Evolutionary conservation across 2,113 vertebrate species (phyloP).

Genomic region (Trematocara macrostoma): DNA sequence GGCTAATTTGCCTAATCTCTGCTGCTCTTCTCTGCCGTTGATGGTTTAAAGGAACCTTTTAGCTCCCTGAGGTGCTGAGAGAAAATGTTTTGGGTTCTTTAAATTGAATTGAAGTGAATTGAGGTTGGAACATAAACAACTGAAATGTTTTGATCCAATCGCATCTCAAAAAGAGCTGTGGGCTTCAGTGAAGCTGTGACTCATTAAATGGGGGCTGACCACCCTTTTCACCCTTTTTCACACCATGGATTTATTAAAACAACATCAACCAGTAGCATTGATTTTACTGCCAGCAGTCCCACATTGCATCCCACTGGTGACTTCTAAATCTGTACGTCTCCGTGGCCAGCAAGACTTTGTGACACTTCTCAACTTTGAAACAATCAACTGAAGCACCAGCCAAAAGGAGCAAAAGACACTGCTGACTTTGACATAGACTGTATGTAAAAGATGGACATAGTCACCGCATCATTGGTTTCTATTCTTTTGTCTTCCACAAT

Average conservation of each 20-base stretch:
- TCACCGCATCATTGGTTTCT: neutral
- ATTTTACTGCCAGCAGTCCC: neutral
- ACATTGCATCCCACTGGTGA: neutral
- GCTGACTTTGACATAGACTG: neutral
- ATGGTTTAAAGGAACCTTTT: neutral
- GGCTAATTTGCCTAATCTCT: neutral
- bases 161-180: neutral
- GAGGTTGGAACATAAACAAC: neutral
- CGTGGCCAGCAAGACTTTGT: neutral
- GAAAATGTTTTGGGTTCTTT: neutral
- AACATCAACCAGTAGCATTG: neutral
- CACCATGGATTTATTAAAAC: neutral
- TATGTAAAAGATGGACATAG: neutral
- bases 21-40: neutral
- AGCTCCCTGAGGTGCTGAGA: neutral
- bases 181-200: neutral
- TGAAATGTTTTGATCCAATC: neutral
- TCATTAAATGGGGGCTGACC: neutral
- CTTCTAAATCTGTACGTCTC: neutral
- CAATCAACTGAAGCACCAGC: neutral
- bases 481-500: neutral
- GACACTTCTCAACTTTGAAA: neutral
- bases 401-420: neutral
- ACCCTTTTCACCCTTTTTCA: neutral
- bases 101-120: neutral